A percentile compares a stretch with the other conserved stretches of the same genome.
Conservation (phyloP, 2,888 invertebrate species). For the Erannis defoliaria region DNA sequence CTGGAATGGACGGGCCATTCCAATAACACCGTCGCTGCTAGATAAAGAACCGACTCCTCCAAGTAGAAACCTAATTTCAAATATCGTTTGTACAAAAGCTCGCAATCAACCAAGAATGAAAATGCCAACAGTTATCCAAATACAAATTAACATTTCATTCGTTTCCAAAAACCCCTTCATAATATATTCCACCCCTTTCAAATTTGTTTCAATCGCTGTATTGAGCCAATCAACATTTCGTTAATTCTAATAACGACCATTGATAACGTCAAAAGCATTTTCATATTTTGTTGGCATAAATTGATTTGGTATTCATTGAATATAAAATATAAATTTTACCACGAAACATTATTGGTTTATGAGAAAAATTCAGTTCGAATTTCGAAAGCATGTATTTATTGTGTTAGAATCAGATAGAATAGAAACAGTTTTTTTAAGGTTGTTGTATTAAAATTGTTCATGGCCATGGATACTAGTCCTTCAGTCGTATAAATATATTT, state of each 20-base stretch:
- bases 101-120: slow-evolving; percentile 18
- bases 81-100: slow-evolving; percentile 7
- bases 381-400: too few relatives aligned
- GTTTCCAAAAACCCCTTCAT: slow-evolving; percentile 22
- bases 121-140: slow-evolving; percentile 26
- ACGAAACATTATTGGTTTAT: not conserved
- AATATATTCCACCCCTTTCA: slow-evolving; percentile 45
- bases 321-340: not conserved
- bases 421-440: too few relatives aligned
- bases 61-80: slow-evolving; percentile 10
- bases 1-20: too few relatives aligned
- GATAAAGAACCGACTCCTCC: too few relatives aligned
- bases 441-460: too few relatives aligned
- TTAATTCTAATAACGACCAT: slow-evolving; percentile 44
- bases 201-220: slow-evolving; percentile 44
- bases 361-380: not conserved
- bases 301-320: slow-evolving; percentile 14
- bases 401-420: too few relatives aligned
- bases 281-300: slow-evolving; percentile 26
- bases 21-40: too few relatives aligned
- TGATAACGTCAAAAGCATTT: slow-evolving; percentile 32
- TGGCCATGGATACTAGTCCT: too few relatives aligned
- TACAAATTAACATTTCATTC: slow-evolving; percentile 38
- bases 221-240: slow-evolving; percentile 39
- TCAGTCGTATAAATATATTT: too few relatives aligned